phyloP scores from a whole-genome alignment of 2,888 invertebrate species.

The Idaea biselata region DNA sequence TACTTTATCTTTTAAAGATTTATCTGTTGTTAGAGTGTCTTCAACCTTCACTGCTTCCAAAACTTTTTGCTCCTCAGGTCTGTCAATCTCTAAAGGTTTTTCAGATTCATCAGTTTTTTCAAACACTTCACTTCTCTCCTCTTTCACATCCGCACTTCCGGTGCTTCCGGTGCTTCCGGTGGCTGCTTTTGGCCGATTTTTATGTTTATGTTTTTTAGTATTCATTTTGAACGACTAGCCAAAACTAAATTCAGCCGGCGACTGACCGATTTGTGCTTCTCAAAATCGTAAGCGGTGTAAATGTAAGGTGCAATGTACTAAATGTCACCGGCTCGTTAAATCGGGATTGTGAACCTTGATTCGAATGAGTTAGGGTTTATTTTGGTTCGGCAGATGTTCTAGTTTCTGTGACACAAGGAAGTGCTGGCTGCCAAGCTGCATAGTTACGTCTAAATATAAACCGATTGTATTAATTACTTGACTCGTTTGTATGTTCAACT shows the following conservation, averaged over 20 bases:
- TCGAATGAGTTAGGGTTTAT: conserved; percentile 8
- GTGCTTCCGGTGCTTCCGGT: conserved; percentile 35
- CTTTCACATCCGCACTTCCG: conserved; percentile 32
- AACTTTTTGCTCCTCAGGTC: conserved; percentile 7
- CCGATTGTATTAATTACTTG: conserved; percentile 20
- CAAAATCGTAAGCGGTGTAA: conserved; percentile 63
- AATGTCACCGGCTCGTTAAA: conserved; percentile 53
- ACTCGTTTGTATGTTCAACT: not conserved
- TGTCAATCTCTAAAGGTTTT: conserved; percentile 25
- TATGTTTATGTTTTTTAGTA: conserved; percentile 64
- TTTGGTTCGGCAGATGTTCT: conserved; percentile 17
- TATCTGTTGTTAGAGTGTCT: conserved; percentile 29
- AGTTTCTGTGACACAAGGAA: conserved; percentile 42
- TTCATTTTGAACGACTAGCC: conserved; percentile 63
- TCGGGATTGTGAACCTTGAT: conserved; percentile 22
- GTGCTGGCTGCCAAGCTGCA: conserved; percentile 50
- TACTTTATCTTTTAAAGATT: conserved; percentile 40
- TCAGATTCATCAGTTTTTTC: conserved; percentile 30
- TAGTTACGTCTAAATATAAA: conserved; percentile 39
- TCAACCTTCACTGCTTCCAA: conserved; percentile 29
- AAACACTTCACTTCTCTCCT: conserved; percentile 21
- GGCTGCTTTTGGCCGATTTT: conserved; percentile 52
- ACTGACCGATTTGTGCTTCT: conserved; percentile 64
- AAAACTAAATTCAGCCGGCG: conserved; percentile 60
- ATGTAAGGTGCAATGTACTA: conserved; percentile 45